Evolutionary conservation across 2,113 vertebrate species (phyloP).

Genomic region (Todiramphus chloris): DNA sequence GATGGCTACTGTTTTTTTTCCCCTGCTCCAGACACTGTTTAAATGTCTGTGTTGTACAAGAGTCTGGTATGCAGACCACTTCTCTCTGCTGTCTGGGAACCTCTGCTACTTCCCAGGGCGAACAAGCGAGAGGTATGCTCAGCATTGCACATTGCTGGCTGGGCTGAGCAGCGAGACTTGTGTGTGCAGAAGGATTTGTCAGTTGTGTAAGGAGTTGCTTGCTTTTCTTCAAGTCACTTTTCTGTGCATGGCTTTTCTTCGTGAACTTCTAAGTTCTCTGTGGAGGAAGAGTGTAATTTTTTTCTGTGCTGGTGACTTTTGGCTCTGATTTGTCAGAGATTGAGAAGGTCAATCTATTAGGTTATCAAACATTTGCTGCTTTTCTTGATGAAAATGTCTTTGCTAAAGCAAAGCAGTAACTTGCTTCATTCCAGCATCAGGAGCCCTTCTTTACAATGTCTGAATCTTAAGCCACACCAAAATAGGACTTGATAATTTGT

Average conservation of each 20-base stretch:
- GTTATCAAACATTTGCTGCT: not conserved
- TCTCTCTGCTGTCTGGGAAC: conserved; percentile 60
- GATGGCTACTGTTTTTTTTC: not conserved
- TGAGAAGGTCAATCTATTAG: not conserved
- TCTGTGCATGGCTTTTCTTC: not conserved
- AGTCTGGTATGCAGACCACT: conserved; percentile 69
- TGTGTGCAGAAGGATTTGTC: not conserved
- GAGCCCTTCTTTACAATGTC: not conserved
- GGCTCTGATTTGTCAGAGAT: not conserved
- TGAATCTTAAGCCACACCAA: not conserved
- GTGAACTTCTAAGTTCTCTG: not conserved
- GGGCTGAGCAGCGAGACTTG: not conserved
- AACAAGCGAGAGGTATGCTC: not conserved
- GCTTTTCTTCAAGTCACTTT: not conserved
- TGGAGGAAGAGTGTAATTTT: not conserved
- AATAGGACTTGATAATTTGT: not conserved
- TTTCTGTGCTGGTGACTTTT: not conserved
- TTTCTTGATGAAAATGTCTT: not conserved
- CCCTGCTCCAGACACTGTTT: conserved; percentile 47
- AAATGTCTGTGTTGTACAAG: conserved; percentile 51
- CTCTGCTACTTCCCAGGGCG: not conserved
- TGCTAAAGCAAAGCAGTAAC: not conserved
- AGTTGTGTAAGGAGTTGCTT: not conserved
- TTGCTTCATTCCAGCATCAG: not conserved
- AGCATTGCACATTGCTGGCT: not conserved